These are phyloP conservation scores for Acleris cristana DNA, from an alignment of 2,888 invertebrate species.

Conservation along the genomic window DNA sequence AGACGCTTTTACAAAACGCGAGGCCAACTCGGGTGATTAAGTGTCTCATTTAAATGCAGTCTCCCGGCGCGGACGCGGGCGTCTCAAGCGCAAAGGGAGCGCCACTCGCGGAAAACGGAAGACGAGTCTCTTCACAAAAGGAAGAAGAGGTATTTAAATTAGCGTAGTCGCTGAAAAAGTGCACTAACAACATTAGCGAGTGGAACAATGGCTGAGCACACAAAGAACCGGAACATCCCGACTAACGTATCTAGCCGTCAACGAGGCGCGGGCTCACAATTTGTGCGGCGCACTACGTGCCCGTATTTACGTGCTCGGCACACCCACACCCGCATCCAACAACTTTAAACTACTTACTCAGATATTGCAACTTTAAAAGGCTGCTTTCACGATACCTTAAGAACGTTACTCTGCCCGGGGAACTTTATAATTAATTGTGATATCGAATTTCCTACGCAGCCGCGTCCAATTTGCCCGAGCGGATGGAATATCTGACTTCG, in stretches of 20 bases:
- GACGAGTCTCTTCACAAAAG: conserved; percentile 80
- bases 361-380: conserved; percentile 37
- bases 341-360: conserved; percentile 51
- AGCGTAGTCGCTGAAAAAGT: conserved; percentile 82
- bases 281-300: conserved; percentile 40
- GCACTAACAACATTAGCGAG: conserved; percentile 82
- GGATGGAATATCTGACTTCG: neutral
- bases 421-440: conserved; percentile 12
- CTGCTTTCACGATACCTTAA: conserved; percentile 10
- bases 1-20: conserved; percentile 76
- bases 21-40: conserved; percentile 80
- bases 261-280: conserved; percentile 45
- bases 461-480: neutral
- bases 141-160: conserved; percentile 82
- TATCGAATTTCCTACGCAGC: conserved; percentile 1
- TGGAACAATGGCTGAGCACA: conserved; percentile 76
- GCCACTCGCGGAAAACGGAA: conserved; percentile 80
- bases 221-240: conserved; percentile 70
- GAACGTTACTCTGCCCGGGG: neutral
- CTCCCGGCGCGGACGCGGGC: conserved; percentile 75
- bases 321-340: conserved; percentile 43
- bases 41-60: conserved; percentile 84
- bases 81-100: conserved; percentile 80
- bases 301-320: conserved; percentile 36
- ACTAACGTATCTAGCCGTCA: conserved; percentile 56